Base-by-base conservation (phyloP, 2,888 invertebrate genomes). In the Amaurobius ferox region DNA sequence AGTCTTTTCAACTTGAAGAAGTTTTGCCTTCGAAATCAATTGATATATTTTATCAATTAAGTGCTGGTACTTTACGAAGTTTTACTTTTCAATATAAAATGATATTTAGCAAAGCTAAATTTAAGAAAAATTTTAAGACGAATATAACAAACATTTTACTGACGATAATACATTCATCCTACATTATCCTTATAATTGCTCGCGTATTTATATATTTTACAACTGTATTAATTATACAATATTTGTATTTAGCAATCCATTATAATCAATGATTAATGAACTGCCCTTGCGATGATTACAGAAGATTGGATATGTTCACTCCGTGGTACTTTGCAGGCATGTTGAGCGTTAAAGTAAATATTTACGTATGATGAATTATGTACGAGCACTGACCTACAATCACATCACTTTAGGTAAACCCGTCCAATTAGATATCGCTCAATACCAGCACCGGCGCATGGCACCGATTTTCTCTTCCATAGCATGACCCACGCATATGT, bases 391-490 rank as follows among this genome's bases (percentile, higher is more conserved):
- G 23, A 23, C 55, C 19, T 23, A 11, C 23, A 55, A 55, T 55
- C 55, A 55, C 23, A 23, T 55, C 2, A 16, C 16, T 16, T 5
- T 23, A 23, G 23, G 5, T 19, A n/a, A 23, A 23, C 5, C 23
- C 55, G 55, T 19, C 6, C 19, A 55, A 55, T 23, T 11, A 23
- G 23, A 16, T 9, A 26, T 1, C 68, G 68, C 7, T 70, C 77
- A 55, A 70, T 78, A 61, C n/a, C 30, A 11, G 1, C 30, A 26
- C 7, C 30, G 74, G n/a, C 35, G 48, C 74, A 70, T 68, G 74
- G 81, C 62, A 81, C 74, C 1, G 70, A 35, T 35, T 29, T 55
- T 44, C 30, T 48, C 80, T 19, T 3, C 1, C 23, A 23, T 23
- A 6, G 55, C 55, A 55, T 23, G 55, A 55, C 19, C 44, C 23